phyloP scores from a whole-genome alignment of 2,797 vertebrate species.

The Florisuga fusca region DNA sequence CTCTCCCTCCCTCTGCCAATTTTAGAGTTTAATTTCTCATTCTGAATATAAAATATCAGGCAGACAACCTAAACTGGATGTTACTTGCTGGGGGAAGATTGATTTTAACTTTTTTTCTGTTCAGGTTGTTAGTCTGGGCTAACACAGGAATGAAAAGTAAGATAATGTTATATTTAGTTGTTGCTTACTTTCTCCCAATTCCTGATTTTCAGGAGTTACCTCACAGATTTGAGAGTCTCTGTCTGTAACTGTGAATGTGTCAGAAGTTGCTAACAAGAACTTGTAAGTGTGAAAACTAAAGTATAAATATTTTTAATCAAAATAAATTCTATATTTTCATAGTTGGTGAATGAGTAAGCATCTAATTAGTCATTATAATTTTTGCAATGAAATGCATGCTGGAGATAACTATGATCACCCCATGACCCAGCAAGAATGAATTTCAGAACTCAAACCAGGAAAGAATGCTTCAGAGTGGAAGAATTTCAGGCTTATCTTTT shows the following conservation, averaged over 20 bases:
- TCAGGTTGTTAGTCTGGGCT: background rate
- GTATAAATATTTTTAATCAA: conserved; percentile 52
- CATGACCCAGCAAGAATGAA: background rate
- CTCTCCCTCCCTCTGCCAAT: background rate
- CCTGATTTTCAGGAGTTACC: background rate
- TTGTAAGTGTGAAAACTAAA: background rate
- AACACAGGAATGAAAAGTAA: background rate
- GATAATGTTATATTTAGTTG: background rate
- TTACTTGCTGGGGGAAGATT: background rate
- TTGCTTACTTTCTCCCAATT: background rate
- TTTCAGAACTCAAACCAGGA: background rate
- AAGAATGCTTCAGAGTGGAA: background rate
- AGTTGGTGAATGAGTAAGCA: background rate
- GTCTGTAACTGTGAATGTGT: conserved; percentile 7
- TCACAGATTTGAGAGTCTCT: conserved; percentile 5
- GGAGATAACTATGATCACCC: background rate
- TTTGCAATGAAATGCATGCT: background rate
- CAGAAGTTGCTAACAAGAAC: conserved; percentile 8
- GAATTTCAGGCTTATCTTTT: background rate
- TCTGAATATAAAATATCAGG: background rate
- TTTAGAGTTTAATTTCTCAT: background rate
- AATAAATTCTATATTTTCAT: background rate
- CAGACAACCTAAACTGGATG: background rate
- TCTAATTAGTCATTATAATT: background rate
- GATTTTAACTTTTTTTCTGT: background rate